Evolutionary conservation across 2,113 vertebrate genomes (phyloP).

Genomic region (Oenanthe oenanthe): DNA sequence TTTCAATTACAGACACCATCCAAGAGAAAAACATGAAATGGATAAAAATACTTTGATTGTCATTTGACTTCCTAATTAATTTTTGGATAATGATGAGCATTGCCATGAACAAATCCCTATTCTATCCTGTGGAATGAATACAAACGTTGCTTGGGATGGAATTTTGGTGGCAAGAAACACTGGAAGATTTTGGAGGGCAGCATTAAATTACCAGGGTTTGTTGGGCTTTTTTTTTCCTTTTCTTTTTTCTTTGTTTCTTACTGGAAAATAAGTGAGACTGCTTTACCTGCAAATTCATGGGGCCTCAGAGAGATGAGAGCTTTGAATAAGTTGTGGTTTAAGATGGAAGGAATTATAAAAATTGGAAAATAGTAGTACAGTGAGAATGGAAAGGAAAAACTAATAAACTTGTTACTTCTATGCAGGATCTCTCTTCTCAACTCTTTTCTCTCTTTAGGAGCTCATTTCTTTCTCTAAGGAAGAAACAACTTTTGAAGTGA

Average conservation of each 20-base stretch:
- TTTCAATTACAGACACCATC: background rate
- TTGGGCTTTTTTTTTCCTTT: fast-evolving
- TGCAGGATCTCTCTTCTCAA: background rate
- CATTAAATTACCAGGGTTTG: background rate
- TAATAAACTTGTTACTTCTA: background rate
- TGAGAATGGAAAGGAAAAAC: background rate
- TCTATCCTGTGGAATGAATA: background rate
- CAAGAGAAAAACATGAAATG: background rate
- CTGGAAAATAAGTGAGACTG: background rate
- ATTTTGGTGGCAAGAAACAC: background rate
- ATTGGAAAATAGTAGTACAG: background rate
- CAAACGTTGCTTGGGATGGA: background rate
- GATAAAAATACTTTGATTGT: background rate
- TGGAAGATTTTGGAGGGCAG: background rate
- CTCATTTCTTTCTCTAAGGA: constrained; percentile 15
- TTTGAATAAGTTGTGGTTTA: background rate
- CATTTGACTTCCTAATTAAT: background rate
- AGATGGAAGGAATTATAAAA: background rate
- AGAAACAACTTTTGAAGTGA: background rate
- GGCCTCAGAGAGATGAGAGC: background rate
- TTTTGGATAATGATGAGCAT: background rate
- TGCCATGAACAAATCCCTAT: background rate
- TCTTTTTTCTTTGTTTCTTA: background rate
- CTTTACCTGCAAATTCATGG: background rate
- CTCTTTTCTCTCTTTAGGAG: background rate